Conservation (phyloP, 92 coral and sea anemone genomes). For the Phymanthus crucifer region DNA sequence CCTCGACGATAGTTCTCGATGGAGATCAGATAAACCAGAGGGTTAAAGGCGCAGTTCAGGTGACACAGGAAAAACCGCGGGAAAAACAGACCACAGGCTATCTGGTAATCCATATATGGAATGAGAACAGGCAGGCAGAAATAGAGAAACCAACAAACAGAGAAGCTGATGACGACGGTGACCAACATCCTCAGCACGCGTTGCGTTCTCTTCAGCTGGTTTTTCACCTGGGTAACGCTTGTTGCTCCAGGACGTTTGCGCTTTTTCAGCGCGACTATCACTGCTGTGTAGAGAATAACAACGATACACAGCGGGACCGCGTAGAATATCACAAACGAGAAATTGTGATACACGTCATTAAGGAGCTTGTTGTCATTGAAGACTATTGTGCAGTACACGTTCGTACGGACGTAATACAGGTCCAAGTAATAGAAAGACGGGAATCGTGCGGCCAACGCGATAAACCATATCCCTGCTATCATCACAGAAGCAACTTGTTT, state of each 20-base stretch:
- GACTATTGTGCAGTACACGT: conserved; percentile 23
- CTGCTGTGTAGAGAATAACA: conserved; percentile 46
- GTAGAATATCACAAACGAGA: conserved; percentile 58
- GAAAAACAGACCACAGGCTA: conserved; percentile 38
- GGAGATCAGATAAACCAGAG: conserved; percentile 53
- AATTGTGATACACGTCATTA: conserved; percentile 7
- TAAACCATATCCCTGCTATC: conserved; percentile 55
- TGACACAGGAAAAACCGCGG: conserved; percentile 47
- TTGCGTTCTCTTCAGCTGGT: conserved; percentile 55
- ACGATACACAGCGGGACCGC: conserved; percentile 53
- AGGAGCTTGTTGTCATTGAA: conserved; percentile 31
- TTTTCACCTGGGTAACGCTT: conserved; percentile 24
- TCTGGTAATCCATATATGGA: conserved; percentile 2
- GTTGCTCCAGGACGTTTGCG: conserved; percentile 54
- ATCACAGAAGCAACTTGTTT: conserved; percentile 27
- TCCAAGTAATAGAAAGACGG: conserved; percentile 53
- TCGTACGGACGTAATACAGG: conserved; percentile 15
- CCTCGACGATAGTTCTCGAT: conserved; percentile 64
- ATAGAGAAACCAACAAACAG: conserved; percentile 62
- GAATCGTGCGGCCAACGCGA: conserved; percentile 49
- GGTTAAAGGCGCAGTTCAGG: conserved; percentile 64
- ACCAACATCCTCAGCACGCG: conserved; percentile 59
- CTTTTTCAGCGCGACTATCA: conserved; percentile 49
- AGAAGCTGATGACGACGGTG: conserved; percentile 45
- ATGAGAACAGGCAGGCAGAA: conserved; percentile 43